These are phyloP conservation scores for Tenebrio molitor DNA, from an alignment of 1,140 invertebrate species.

Conservation along the genomic window DNA sequence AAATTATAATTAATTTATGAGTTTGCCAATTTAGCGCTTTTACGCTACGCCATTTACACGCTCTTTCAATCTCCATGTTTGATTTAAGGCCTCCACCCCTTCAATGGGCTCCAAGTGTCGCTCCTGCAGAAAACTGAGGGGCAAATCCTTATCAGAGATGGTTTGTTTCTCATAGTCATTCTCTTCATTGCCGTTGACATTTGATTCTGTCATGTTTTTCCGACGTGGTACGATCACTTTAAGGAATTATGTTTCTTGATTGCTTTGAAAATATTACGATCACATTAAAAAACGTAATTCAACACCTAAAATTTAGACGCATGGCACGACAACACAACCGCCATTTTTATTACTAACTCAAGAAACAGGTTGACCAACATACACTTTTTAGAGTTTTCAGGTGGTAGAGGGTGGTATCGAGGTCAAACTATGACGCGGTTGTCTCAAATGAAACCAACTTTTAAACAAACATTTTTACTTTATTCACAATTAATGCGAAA, in stretches of 20 bases:
- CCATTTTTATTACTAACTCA: constrained; percentile 27
- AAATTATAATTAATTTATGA: constrained; percentile 44
- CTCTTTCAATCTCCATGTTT: constrained; percentile 93
- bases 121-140: constrained; percentile 77
- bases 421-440: too few species aligned
- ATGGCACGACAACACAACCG: constrained; percentile 41
- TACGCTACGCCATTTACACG: constrained; percentile 72
- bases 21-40: not conserved
- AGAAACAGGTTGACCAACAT: too few species aligned
- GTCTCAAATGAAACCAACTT: too few species aligned
- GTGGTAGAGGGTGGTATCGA: too few species aligned
- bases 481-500: constrained; percentile 7
- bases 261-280: not conserved
- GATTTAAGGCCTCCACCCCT: constrained; percentile 79
- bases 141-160: constrained; percentile 73
- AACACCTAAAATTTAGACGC: constrained; percentile 37
- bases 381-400: too few species aligned
- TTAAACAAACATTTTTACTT: too few species aligned
- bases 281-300: constrained; percentile 25
- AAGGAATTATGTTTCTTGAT: not conserved
- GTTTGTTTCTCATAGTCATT: constrained; percentile 22
- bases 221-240: not conserved
- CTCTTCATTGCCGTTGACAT: constrained; percentile 35
- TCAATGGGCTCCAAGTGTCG: constrained; percentile 84
- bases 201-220: constrained; percentile 31